These are phyloP conservation scores for Etheostoma cragini DNA, from an alignment of 2,113 vertebrate species.

Conservation along the genomic window DNA sequence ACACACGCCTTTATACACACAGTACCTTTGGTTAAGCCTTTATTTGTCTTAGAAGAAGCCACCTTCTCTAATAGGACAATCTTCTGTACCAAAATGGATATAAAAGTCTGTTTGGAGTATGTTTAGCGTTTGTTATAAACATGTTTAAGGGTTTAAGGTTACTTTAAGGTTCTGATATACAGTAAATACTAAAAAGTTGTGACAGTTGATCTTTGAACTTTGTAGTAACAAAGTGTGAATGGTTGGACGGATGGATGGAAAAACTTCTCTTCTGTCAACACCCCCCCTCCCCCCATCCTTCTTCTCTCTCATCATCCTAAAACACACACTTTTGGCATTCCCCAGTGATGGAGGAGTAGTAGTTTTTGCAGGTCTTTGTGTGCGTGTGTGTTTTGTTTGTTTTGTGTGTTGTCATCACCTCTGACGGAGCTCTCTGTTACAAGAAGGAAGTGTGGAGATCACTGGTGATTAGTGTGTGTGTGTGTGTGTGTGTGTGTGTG, in stretches of 20 bases:
- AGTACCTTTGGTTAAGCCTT: neutral
- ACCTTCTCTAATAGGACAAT: neutral
- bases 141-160: too few relatives aligned
- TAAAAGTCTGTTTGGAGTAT: neutral
- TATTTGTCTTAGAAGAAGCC: neutral
- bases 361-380: neutral
- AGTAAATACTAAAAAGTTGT: too few relatives aligned
- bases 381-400: neutral
- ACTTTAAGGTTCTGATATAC: neutral
- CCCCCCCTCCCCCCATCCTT: neutral
- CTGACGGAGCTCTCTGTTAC: slow-evolving; percentile 46
- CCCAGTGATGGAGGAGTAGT: slow-evolving; percentile 21
- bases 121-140: too few relatives aligned
- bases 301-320: neutral
- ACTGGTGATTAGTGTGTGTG: slow-evolving; percentile 40
- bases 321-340: slow-evolving; percentile 39
- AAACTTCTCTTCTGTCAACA: slow-evolving; percentile 20
- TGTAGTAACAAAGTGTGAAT: neutral
- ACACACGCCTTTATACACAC: too few relatives aligned
- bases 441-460: slow-evolving; percentile 61
- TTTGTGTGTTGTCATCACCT: slow-evolving; percentile 44
- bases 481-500: neutral
- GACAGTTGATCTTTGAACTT: neutral
- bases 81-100: neutral
- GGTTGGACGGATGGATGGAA: neutral